Evolutionary conservation across 2,888 invertebrate genomes (phyloP), one percentile per base, ranked within the genome.

Genomic region (Xestia c-nigrum): DNA sequence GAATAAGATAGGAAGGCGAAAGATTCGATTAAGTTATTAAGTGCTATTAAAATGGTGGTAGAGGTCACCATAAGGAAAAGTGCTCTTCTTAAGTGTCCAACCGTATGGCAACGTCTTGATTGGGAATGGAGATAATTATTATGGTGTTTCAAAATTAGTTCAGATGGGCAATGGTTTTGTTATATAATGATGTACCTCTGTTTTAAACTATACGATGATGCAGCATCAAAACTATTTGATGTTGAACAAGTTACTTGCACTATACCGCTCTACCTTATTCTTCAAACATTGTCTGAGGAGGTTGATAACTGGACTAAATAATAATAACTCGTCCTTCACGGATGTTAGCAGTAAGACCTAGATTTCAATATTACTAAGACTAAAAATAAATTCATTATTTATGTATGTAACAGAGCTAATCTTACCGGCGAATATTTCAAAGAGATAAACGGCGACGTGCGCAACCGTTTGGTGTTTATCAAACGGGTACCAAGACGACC

Each of bases 401-500:
- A 69, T 68, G 21, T 66, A 46, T 65, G 31, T 31, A 31, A 46
- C 50, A 64, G 69, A 86, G 74, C 47, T 83, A 69, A 70, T 76
- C 91, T 92, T 84, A 96, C 96, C 96, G 43, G 94, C 94, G 80
- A 94, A 93, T 78, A 95, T 92, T 89, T 96, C 96, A 84, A 96
- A 96, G 1, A 96, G 84, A 88, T 96, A 96, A 47, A 95, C 95
- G 12, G 90, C 87, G 55, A 94, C 75, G 78, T 96, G 96, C 2
- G 93, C 93, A 12, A 95, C 10, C 0, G 93, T 91, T 57, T 94
- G 76, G 72, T 92, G 89, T 88, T 96, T 96, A 86, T 96, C 95
- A 78, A 96, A 96, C 9, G 96, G 96, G 72, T 96, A 96, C 96
- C 96, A 96, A 4, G 95, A 95, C 38, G 91, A 89, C 96, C 96